Conservation (phyloP, 2,888 invertebrate genomes). For the Drosophila barbarae region DNA sequence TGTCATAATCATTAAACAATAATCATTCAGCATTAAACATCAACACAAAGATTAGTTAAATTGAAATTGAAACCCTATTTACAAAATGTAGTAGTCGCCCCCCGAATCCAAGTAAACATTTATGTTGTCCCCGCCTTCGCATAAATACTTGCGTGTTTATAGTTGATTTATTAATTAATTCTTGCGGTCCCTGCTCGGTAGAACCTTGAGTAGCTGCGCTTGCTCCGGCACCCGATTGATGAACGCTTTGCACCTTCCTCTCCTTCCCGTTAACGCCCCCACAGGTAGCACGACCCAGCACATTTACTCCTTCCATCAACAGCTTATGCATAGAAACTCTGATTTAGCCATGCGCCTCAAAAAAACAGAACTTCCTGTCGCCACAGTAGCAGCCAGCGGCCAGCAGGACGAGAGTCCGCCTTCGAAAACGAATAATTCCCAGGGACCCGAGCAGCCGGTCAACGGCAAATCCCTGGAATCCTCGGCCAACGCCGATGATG, state of each 20-base stretch:
- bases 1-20: background rate
- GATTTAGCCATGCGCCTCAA: conserved; percentile 75
- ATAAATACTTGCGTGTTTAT: conserved; percentile 8
- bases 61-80: background rate
- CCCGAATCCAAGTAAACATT: conserved; percentile 1
- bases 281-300: conserved; percentile 70
- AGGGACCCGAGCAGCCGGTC: conserved; percentile 31
- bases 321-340: conserved; percentile 77
- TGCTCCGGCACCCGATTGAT: conserved; percentile 43
- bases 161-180: conserved; percentile 15
- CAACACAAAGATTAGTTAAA: background rate
- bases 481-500: conserved; percentile 42
- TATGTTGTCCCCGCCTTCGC: conserved; percentile 16
- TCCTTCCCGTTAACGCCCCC: conserved; percentile 51
- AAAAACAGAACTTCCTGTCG: conserved; percentile 70
- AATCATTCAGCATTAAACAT: conserved; percentile 1
- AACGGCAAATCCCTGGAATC: conserved; percentile 42
- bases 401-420: conserved; percentile 46
- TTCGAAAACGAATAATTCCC: background rate
- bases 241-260: conserved; percentile 38
- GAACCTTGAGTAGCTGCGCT: conserved; percentile 52
- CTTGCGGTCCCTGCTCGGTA: conserved; percentile 42
- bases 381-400: conserved; percentile 51
- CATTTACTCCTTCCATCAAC: conserved; percentile 73
- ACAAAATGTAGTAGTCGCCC: background rate